Evolutionary conservation across 1,140 invertebrate genomes (phyloP).

Genomic region (Listronotus oregonensis): DNA sequence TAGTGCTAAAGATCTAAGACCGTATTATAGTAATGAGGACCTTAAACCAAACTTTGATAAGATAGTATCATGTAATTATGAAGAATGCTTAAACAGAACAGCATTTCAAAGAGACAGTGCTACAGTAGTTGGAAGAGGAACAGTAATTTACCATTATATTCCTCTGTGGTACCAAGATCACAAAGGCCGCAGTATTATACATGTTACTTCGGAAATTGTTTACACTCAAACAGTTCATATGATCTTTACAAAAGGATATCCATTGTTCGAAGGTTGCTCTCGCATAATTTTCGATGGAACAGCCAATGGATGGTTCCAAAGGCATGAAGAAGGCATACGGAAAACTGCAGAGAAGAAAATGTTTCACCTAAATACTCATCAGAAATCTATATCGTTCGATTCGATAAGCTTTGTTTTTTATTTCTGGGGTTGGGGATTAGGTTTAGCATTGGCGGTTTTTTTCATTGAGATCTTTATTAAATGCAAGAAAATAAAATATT

Average conservation of each 20-base stretch:
- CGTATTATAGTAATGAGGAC: neutral
- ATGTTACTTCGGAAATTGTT: neutral
- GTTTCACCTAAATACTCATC: too few relatives aligned
- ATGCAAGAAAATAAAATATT: too few relatives aligned
- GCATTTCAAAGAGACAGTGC: constrained; percentile 7
- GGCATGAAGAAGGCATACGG: neutral
- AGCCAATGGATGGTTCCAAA: constrained; percentile 1
- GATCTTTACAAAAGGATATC: constrained; percentile 5
- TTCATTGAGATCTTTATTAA: too few relatives aligned
- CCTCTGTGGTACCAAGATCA: neutral
- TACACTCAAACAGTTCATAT: neutral
- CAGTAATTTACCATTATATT: neutral
- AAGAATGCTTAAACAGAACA: neutral
- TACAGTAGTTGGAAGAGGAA: neutral
- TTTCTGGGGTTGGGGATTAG: too few relatives aligned
- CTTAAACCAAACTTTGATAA: too few relatives aligned
- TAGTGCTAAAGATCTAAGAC: neutral
- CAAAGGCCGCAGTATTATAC: neutral
- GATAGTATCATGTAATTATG: neutral
- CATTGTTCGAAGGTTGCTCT: neutral
- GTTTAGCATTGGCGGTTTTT: too few relatives aligned
- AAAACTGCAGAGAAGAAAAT: too few relatives aligned
- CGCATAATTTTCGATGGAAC: neutral
- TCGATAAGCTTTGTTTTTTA: too few relatives aligned
- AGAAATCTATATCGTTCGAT: too few relatives aligned